Evolutionary conservation across 1,140 invertebrate species (phyloP), one percentile per base, ranked within the genome.

Genomic region (Muscidifurax raptorellus): DNA sequence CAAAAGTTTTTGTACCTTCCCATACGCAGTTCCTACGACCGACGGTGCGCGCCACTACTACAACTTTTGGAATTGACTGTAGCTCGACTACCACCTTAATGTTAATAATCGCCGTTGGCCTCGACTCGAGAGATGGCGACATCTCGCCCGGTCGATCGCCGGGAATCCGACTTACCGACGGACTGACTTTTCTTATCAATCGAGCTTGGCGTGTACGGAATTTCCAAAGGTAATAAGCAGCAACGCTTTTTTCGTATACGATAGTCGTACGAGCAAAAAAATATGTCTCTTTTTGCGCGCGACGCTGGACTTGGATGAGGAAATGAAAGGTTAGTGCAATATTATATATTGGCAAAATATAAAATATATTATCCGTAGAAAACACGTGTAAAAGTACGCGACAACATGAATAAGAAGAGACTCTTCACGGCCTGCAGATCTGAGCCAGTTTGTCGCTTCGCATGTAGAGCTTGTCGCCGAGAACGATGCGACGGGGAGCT

Each of bases 381-480:
- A 27, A 10, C 66, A 28, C 28, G 22, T 59, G 28, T 47, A 47
- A 81, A 72, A 7, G 28, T n/a, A n/a, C n/a, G n/a, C n/a, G n/a
- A 67, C 36, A 72, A n/a, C 2, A 2, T 12, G 22, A 25, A 25
- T 32, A 36, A 1, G 15, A 64, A 32, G 4, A 13, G 36, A 18
- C 40, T 27, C 30, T 3, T 75, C 36, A 79, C 7, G 75, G 77
- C 3, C 25, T 66, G 40, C 78, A 84, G 2, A 84, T 64, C 22
- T 79, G 44, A 1, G 77, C 30, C 0, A 80, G 13, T 10, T 80
- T 80, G n/a, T 80, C 67, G 15, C 78, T 32, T 7, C 74, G 66
- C 80, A 59, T 72, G 64, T 85, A 85, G 10, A 82, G 28, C 27
- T 82, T 85, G 22, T 80, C 84, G n/a, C 67, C 80, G n/a, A 85